Conservation (phyloP, 1,140 invertebrate species). For the Anastrepha ludens region DNA sequence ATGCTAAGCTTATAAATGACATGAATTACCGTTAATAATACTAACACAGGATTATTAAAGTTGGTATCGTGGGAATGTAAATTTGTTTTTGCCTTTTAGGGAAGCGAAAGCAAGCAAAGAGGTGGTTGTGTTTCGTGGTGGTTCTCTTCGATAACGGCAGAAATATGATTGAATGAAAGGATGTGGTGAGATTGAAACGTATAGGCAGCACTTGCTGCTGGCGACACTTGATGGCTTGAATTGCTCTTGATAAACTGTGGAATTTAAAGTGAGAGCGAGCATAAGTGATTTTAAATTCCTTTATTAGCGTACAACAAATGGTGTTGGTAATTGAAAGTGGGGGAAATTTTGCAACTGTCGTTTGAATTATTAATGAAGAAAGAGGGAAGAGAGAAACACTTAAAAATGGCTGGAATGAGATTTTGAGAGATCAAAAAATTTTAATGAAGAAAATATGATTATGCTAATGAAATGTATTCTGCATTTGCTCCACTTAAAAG, state of each 20-base stretch:
- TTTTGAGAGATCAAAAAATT: too few species aligned
- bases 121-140: not conserved
- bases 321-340: too few species aligned
- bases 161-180: not conserved
- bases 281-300: not conserved
- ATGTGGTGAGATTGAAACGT: not conserved
- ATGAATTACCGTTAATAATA: conserved; percentile 49
- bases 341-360: too few species aligned
- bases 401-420: too few species aligned
- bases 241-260: not conserved
- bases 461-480: too few species aligned
- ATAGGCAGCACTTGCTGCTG: not conserved
- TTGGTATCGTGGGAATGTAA: conserved; percentile 19
- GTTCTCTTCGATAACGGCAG: not conserved
- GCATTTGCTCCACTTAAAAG: too few species aligned
- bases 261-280: not conserved
- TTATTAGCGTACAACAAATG: not conserved
- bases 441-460: too few species aligned
- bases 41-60: not conserved
- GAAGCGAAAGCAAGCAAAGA: not conserved
- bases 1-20: conserved; percentile 28
- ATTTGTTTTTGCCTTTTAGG: not conserved
- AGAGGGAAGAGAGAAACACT: too few species aligned
- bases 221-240: conserved; percentile 20
- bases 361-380: too few species aligned